Percentiles rank a stretch among this genome's conserved stretches.
Conservation (phyloP, 2,888 invertebrate genomes). For the Tricholauxania praeusta region DNA sequence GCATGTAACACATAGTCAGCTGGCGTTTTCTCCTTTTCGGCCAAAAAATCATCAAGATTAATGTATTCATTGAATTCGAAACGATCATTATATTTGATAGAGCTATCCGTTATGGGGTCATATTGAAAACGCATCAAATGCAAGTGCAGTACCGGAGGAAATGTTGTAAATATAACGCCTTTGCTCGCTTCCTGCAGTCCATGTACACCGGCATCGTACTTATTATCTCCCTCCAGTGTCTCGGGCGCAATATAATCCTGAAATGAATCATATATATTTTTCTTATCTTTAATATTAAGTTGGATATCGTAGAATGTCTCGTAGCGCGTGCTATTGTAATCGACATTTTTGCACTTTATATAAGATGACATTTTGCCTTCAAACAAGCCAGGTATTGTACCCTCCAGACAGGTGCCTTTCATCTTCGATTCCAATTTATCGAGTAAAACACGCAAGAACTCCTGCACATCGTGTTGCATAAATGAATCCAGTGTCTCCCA, state of each 20-base stretch:
- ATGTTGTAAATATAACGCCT: conserved; percentile 94
- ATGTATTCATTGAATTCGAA: conserved; percentile 98
- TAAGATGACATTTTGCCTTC: conserved; percentile 99
- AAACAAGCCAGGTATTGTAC: conserved; percentile 96
- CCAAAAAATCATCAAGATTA: conserved; percentile 87
- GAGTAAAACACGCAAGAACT: conserved; percentile 87
- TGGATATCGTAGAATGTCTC: conserved; percentile 99
- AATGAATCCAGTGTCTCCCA: conserved; percentile 99
- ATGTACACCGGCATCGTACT: conserved; percentile 98
- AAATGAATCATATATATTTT: conserved; percentile 95
- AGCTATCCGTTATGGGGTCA: conserved; percentile 96
- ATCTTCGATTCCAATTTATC: conserved; percentile 99
- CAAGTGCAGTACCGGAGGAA: conserved; percentile 97
- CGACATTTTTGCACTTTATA: conserved; percentile 97
- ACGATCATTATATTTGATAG: conserved; percentile 94
- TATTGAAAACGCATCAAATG: conserved; percentile 99
- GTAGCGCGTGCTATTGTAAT: conserved; percentile 92
- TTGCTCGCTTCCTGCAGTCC: conserved; percentile 93
- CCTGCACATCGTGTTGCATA: conserved; percentile 98
- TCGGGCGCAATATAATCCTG: conserved; percentile 96
- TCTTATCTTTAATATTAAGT: conserved; percentile 97
- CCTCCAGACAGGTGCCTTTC: conserved; percentile 98
- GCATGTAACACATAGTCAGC: conserved; percentile 94
- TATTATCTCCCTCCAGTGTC: conserved; percentile 96
- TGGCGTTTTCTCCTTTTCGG: conserved; percentile 69